Evolutionary conservation across 2,797 vertebrate genomes (phyloP).

Genomic region (Taeniopygia guttata): DNA sequence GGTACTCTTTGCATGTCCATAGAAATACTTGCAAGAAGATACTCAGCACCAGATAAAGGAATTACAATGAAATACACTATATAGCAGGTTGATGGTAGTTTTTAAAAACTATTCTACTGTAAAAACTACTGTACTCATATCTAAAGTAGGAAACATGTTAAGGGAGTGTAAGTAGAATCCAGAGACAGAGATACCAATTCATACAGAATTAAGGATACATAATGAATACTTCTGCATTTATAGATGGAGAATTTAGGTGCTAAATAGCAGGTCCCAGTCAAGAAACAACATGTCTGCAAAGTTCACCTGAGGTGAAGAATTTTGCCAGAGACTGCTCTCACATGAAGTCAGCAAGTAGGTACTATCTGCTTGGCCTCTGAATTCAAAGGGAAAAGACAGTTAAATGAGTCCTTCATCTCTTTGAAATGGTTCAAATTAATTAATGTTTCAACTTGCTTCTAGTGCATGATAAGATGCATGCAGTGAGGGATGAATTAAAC

Average conservation of each 20-base stretch:
- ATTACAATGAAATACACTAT: not conserved
- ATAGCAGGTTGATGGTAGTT: not conserved
- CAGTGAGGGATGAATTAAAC: slow-evolving; percentile 15
- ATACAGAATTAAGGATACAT: not conserved
- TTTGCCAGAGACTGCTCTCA: not conserved
- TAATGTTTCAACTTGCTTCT: slow-evolving; percentile 11
- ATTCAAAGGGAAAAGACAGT: not conserved
- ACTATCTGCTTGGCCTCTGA: not conserved
- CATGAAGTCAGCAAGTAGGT: not conserved
- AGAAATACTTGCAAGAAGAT: not conserved
- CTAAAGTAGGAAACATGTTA: not conserved
- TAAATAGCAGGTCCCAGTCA: not conserved
- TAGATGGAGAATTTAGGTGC: not conserved
- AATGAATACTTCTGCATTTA: not conserved
- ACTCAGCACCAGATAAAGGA: not conserved
- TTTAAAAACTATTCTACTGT: not conserved
- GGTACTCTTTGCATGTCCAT: not conserved
- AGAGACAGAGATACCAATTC: not conserved
- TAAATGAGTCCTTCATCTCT: not conserved
- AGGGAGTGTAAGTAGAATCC: not conserved
- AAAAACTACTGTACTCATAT: not conserved
- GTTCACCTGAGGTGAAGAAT: not conserved
- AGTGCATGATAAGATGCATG: not conserved
- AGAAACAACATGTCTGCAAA: not conserved
- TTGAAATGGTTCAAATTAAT: slow-evolving; percentile 36